phyloP scores from a whole-genome alignment of 1,140 invertebrate genomes.

The Drosophila grimshawi region DNA sequence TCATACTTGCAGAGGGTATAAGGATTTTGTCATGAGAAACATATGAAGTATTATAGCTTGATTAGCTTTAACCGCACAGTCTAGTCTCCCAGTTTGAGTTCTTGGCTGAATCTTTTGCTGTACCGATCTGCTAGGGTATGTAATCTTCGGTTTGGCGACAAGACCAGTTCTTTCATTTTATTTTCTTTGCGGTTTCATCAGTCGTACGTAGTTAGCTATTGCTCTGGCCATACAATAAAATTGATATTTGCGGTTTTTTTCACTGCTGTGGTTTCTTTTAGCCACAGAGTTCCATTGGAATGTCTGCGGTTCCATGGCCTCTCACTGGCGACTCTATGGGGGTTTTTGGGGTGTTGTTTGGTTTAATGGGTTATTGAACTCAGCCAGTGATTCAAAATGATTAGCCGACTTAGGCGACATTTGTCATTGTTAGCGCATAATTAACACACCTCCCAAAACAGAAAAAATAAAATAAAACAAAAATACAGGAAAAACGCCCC shows the following conservation, averaged over 20 bases:
- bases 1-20: background rate
- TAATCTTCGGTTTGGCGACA: background rate
- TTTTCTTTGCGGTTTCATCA: constrained; percentile 42
- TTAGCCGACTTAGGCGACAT: constrained; percentile 52
- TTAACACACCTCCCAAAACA: constrained; percentile 67
- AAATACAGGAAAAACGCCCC: constrained; percentile 33
- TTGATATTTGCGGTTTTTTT: constrained; percentile 73
- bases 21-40: background rate
- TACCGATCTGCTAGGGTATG: background rate
- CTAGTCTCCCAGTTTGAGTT: too few species aligned
- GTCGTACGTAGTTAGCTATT: constrained; percentile 16
- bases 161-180: background rate
- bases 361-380: constrained; percentile 40
- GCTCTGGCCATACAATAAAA: constrained; percentile 63
- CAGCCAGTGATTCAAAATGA: constrained; percentile 20
- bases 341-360: background rate
- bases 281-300: constrained; percentile 14
- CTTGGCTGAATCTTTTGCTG: background rate
- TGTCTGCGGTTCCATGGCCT: constrained; percentile 13
- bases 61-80: too few species aligned
- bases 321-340: constrained; percentile 13
- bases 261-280: constrained; percentile 40
- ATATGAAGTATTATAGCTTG: too few species aligned
- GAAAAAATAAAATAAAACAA: too few species aligned
- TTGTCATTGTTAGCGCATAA: constrained; percentile 80